Base-by-base conservation (phyloP, 1,140 invertebrate species). In the Lepidotrigona ventralis region DNA sequence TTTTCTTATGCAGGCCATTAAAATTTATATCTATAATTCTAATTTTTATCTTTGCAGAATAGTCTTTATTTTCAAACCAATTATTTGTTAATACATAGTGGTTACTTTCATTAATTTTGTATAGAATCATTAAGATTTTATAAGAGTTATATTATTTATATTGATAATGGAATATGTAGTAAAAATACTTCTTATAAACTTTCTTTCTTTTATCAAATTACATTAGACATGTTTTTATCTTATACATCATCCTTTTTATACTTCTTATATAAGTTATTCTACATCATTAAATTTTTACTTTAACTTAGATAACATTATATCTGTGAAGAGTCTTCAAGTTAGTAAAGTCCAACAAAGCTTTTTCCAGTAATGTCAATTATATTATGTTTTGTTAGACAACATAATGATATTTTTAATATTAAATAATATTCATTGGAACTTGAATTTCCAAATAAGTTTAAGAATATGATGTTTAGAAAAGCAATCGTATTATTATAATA, bases 191-290 rank as follows among this genome's bases (percentile, higher is more conserved):
- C 23, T 64, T 72, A 66, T 83, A 51, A 39, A 64, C 64, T 23
- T 66, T 56, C 12, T 17, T 39, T 56, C 33, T 46, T 54, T n/a
- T 79, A 56, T n/a, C 0, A 14, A 63, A 60, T 95, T 94, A 98
- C 97, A 96, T 95, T n/a, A 97, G 97, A 93, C 98, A 99, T 0
- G 98, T 98, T 89, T 99, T 39, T 39, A 94, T 86, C 98, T 93
- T 33, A 33, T 33, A 33, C 33, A 33, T 2, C 33, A 33, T 33
- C 33, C 33, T 33, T 92, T 98, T 97, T 19, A 39, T 39, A 39
- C 98, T 98, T 83, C 98, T 94, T 1, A 98, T 98, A 84, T 97
- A 96, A 2, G 98, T 98, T 98, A 93, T 98, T 98, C 88, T 98
- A 98, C 64, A 99, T 96, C 0, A 99, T 97, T 54, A 99, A 92